These are phyloP conservation scores for Ichneumoninae sp. DNA, from an alignment of 2,888 invertebrate species.

Conservation along the genomic window DNA sequence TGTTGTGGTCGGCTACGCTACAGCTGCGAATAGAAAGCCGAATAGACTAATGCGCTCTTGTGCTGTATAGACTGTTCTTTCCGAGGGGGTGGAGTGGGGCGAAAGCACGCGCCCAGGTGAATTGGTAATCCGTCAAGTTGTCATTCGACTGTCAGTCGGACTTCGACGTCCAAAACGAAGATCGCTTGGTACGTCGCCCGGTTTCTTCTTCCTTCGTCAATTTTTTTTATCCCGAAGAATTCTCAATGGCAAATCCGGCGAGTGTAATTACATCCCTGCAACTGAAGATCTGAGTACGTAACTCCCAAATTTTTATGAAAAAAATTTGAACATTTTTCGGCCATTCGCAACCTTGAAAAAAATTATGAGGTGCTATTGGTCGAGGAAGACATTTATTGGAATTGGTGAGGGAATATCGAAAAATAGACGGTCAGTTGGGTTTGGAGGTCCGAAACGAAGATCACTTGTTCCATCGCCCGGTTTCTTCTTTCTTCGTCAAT, in stretches of 20 bases:
- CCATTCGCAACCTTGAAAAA: background rate
- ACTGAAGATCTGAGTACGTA: background rate
- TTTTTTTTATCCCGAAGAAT: background rate
- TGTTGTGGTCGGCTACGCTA: slow-evolving; percentile 48
- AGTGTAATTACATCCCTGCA: background rate
- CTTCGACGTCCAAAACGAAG: slow-evolving; percentile 19
- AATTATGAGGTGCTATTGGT: too few species aligned
- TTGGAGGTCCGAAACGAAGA: slow-evolving; percentile 13
- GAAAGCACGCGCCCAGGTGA: slow-evolving; percentile 25
- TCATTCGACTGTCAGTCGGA: slow-evolving; percentile 54
- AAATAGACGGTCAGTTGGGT: slow-evolving; percentile 40
- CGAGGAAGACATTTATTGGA: too few species aligned
- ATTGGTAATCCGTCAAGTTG: slow-evolving; percentile 42
- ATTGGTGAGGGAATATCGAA: too few species aligned
- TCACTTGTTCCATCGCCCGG: background rate
- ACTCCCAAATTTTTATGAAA: background rate
- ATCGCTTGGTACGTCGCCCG: background rate
- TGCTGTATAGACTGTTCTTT: slow-evolving; percentile 13
- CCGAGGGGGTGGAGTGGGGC: background rate
- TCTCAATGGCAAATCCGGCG: background rate
- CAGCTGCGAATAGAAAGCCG: slow-evolving; percentile 56
- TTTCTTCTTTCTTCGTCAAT: background rate
- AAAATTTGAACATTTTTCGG: background rate
- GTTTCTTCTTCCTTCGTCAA: background rate
- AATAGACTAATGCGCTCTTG: slow-evolving; percentile 10